Evolutionary conservation across 1,140 invertebrate species (phyloP), one percentile per base, ranked within the genome.

Genomic region (Drosophila setifemur): DNA sequence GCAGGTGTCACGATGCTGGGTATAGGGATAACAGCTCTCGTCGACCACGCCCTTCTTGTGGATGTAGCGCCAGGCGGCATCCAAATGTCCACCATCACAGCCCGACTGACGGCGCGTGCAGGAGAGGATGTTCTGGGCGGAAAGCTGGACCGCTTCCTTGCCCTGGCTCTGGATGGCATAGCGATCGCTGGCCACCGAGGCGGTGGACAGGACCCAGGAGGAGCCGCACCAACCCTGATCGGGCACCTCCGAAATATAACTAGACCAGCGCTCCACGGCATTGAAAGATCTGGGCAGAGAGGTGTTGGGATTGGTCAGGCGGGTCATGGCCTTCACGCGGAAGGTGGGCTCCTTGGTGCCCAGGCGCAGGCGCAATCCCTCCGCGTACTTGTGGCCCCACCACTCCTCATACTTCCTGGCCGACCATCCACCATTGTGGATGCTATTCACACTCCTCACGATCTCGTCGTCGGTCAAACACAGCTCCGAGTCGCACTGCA

Each of bases 201-300:
- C 94, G 0, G 97, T 96, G 0, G 96, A 96, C 28, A 98, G 93
- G 0, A 97, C 97, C 97, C 97, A 99, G 1, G 97, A 98, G 0
- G 96, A 93, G 0, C 94, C 97, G 83, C 97, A 97, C 95, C 97
- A 97, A 26, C 95, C 95, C 91, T 99, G 98, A 91, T 99, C 97
- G 7, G 93, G 91, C 6, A 98, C 92, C 0, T 91, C 92, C 0
- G 94, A 93, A 25, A 98, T 95, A 21, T 92, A 92, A 0, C 92
- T 91, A 0, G 93, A 93, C 97, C 97, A 98, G 25, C 83, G 75
- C 0, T 91, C 81, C 1, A 95, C 91, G 0, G 96, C 91, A 89
- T 98, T 96, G 88, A 98, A 98, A 29, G 92, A 69, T 1, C 83
- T 69, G 0, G 95, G 95, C 18, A 96, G 58, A 14, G 91, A 55